These are phyloP conservation scores for Hiodon tergisus DNA, from an alignment of 2,113 vertebrate species.

Conservation along the genomic window DNA sequence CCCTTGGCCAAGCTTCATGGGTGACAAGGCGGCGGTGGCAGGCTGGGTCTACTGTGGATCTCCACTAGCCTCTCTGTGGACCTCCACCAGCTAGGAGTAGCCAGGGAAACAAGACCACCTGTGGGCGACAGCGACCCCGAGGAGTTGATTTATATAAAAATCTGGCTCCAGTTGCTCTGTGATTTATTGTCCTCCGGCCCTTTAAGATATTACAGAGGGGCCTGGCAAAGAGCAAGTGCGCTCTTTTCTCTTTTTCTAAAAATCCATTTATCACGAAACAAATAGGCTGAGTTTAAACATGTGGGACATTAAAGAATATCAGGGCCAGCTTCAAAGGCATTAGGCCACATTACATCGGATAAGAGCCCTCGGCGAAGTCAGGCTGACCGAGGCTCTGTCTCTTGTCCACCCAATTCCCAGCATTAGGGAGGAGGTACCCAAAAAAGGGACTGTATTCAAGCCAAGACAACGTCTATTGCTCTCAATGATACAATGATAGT, in stretches of 20 bases:
- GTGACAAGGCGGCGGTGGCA: no score
- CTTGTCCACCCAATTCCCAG: not conserved
- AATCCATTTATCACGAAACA: slow-evolving; percentile 45
- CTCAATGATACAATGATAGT: not conserved
- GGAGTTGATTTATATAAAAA: slow-evolving; percentile 38
- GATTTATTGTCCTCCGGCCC: slow-evolving; percentile 40
- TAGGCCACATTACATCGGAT: slow-evolving; percentile 44
- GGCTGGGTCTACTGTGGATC: no score
- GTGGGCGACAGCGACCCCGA: slow-evolving; percentile 28
- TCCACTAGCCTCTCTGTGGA: not conserved
- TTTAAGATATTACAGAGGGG: slow-evolving; percentile 45
- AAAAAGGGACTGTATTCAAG: slow-evolving; percentile 9
- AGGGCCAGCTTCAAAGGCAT: slow-evolving; percentile 40
- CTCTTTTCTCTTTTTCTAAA: slow-evolving; percentile 31
- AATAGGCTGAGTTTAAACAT: slow-evolving; percentile 40
- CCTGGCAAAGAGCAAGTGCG: slow-evolving; percentile 32
- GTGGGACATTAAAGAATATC: slow-evolving; percentile 39
- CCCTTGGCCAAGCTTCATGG: no score
- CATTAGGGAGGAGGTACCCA: not conserved
- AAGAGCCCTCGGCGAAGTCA: slow-evolving; percentile 32
- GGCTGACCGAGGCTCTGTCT: slow-evolving; percentile 18
- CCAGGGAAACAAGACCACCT: slow-evolving; percentile 27
- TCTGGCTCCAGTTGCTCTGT: slow-evolving; percentile 24
- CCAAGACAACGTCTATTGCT: slow-evolving; percentile 22
- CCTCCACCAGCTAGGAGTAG: not conserved